Evolutionary conservation across 2,797 vertebrate genomes (phyloP).

Genomic region (Epinephelus awoara): DNA sequence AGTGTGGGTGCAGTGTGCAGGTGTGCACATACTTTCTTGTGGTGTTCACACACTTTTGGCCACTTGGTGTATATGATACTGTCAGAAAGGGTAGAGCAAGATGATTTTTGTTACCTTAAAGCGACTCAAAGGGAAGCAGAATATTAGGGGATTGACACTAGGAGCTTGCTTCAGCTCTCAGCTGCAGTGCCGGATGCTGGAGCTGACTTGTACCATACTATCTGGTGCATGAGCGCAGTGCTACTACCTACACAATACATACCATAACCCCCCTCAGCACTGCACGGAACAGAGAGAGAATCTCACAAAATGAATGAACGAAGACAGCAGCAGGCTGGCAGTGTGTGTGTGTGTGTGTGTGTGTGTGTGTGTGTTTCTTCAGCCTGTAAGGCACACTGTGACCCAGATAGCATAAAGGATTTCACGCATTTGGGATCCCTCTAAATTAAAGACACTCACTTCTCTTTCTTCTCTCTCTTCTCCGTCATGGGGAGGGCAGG

Average conservation of each 20-base stretch:
- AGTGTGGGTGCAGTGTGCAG: neutral
- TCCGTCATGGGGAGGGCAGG: constrained; percentile 64
- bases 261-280: neutral
- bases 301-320: constrained; percentile 23
- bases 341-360: constrained; percentile 36
- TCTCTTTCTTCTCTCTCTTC: constrained; percentile 68
- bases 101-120: neutral
- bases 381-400: constrained; percentile 81
- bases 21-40: neutral
- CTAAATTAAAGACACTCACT: constrained; percentile 78
- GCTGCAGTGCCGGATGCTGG: neutral
- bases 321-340: constrained; percentile 30
- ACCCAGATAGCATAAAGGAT: constrained; percentile 86
- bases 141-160: constrained; percentile 2
- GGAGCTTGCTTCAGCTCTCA: neutral
- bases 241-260: constrained; percentile 14
- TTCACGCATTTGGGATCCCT: constrained; percentile 80
- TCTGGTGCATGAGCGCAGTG: neutral
- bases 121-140: neutral
- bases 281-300: neutral
- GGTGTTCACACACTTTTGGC: neutral
- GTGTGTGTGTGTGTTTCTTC: constrained; percentile 46
- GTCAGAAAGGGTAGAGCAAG: neutral
- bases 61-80: neutral
- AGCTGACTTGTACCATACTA: neutral